Base-by-base conservation (phyloP, 2,888 invertebrate species). In the Nymphalis c-album region DNA sequence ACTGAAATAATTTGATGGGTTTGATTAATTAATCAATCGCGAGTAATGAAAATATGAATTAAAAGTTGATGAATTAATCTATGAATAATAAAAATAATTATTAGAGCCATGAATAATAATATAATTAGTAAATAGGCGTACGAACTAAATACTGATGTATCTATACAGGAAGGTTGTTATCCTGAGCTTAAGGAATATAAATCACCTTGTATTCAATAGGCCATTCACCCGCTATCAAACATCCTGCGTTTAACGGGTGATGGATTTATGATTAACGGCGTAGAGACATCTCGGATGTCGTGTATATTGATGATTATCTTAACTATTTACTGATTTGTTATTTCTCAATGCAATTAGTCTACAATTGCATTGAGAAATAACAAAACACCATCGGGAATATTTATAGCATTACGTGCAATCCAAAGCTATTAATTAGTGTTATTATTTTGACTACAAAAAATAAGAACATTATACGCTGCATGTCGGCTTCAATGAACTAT, bases 151-250 rank as follows among this genome's bases (percentile, higher is more conserved):
- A 63, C 45, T 50, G 50, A 60, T 16, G 26, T 60, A 51, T 31
- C 57, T 16, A 53, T 59, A 53, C 46, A n/a, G 63, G 59, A 67
- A 73, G 67, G 64, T 68, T 69, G 40, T 63, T 69, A 69, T 69
- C 72, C 73, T 74, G 78, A 79, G 80, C 81, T 82, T 76, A 85
- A 80, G 80, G 74, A 79, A 82, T 84, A 87, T 87, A 88, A 87
- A 88, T 88, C 85, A 84, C 79, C 77, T 78, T 76, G 73, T 80
- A 79, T 81, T 84, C 79, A 78, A 80, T 76, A 77, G 83, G 80
- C 79, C 84, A 75, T 87, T 88, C 85, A 86, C 86, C 87, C 85
- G 82, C 78, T 78, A 74, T 78, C 75, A 75, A 80, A 76, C 78
- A 78, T 77, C 74, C 78, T 76, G 70, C 76, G 73, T 60, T 50